phyloP scores from a whole-genome alignment of 1,140 invertebrate species.

The Drosophila mojavensis region DNA sequence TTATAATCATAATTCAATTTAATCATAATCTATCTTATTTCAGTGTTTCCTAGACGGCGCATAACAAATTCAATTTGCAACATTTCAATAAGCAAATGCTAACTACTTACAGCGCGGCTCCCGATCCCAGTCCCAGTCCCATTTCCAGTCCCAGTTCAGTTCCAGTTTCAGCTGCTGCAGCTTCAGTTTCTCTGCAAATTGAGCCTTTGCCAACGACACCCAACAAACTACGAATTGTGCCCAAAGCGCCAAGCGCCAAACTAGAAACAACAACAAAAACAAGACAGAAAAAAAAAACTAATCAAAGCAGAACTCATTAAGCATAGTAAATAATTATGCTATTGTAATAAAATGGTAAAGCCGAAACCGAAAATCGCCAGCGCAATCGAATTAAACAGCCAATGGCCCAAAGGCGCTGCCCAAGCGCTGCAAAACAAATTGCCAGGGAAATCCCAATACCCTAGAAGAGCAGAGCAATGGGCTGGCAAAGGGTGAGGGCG shows the following conservation, averaged over 20 bases:
- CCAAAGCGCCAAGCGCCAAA: slow-evolving; percentile 21
- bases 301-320: slow-evolving; percentile 83
- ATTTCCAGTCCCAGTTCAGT: no score
- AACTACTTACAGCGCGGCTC: slow-evolving; percentile 51
- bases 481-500: background rate
- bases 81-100: slow-evolving; percentile 73
- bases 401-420: slow-evolving; percentile 62
- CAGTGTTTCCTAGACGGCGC: slow-evolving; percentile 14
- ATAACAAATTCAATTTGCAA: slow-evolving; percentile 60
- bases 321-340: slow-evolving; percentile 82
- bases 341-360: slow-evolving; percentile 81
- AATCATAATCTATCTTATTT: background rate
- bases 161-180: slow-evolving; percentile 8
- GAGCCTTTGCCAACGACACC: slow-evolving; percentile 59
- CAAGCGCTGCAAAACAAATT: slow-evolving; percentile 71
- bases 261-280: slow-evolving; percentile 11
- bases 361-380: slow-evolving; percentile 69
- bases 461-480: slow-evolving; percentile 1
- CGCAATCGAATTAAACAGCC: slow-evolving; percentile 82
- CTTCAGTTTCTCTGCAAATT: slow-evolving; percentile 21
- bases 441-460: slow-evolving; percentile 71
- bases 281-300: slow-evolving; percentile 51
- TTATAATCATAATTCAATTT: no score
- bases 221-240: slow-evolving; percentile 69
- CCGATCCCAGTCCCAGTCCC: background rate